A percentile compares a stretch with the other conserved stretches of the same genome.
These are phyloP conservation scores for Macrocentrus cingulum DNA, from an alignment of 1,140 invertebrate species.

Conservation along the genomic window DNA sequence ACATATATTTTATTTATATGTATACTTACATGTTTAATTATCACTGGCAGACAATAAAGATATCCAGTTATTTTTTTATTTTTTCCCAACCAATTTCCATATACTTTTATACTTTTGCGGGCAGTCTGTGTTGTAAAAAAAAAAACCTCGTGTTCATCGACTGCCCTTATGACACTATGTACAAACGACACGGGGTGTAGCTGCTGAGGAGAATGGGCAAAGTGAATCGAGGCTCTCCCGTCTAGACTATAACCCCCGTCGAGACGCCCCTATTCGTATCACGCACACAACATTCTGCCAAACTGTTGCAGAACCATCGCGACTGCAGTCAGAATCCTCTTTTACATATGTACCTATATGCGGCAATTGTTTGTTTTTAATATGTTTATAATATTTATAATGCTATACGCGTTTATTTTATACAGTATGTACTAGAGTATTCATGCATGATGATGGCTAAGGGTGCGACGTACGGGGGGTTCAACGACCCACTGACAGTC, in stretches of 20 bases:
- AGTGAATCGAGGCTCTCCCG: constrained; percentile 20
- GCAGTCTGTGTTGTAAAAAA: too few species aligned
- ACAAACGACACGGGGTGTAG: constrained; percentile 12
- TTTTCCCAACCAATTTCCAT: too few species aligned
- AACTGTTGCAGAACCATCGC: constrained; percentile 5
- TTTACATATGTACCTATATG: constrained; percentile 12
- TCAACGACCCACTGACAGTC: constrained; percentile 49
- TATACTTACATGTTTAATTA: too few species aligned
- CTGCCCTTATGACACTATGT: constrained; percentile 2
- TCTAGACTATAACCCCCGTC: constrained; percentile 22
- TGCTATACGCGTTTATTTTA: too few species aligned
- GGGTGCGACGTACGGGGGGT: constrained; percentile 37
- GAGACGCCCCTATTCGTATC: constrained; percentile 12
- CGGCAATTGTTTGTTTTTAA: too few species aligned
- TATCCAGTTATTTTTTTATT: too few species aligned
- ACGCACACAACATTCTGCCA: constrained; percentile 14
- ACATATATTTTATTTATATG: too few species aligned
- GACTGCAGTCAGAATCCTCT: constrained; percentile 5
- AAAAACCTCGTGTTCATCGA: constrained; percentile 9
- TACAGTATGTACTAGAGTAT: too few species aligned
- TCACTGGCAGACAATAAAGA: too few species aligned
- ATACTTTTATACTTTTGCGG: too few species aligned
- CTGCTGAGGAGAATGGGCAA: constrained; percentile 17
- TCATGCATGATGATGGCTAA: constrained; percentile 28
- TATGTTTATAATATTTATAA: too few species aligned